phyloP scores from a whole-genome alignment of 1,140 invertebrate species.

The Panagrolaimus sp. region DNA sequence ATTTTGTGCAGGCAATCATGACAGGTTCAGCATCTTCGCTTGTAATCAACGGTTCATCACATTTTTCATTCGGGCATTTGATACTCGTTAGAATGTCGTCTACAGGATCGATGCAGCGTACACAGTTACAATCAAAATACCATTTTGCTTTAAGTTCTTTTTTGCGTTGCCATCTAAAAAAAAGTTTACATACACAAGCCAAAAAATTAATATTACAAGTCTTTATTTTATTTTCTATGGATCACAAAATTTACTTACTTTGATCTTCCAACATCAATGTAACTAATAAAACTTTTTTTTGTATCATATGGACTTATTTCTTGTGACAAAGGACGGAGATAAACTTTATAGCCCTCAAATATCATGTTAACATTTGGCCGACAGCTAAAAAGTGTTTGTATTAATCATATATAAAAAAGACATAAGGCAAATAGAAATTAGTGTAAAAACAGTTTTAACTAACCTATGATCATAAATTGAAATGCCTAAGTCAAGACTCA shows the following conservation, averaged over 20 bases:
- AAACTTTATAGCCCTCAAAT: slow-evolving; percentile 48
- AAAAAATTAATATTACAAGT: too few relatives aligned
- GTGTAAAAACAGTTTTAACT: too few relatives aligned
- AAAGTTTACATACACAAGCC: too few relatives aligned
- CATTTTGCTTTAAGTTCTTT: slow-evolving; percentile 46
- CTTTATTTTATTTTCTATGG: too few relatives aligned
- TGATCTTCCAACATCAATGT: slow-evolving; percentile 50
- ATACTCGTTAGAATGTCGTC: slow-evolving; percentile 53
- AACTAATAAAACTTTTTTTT: slow-evolving; percentile 39
- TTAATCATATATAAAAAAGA: too few relatives aligned
- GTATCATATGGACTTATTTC: slow-evolving; percentile 36
- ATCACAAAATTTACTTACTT: too few relatives aligned
- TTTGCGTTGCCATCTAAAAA: slow-evolving; percentile 34
- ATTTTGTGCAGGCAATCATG: slow-evolving; percentile 21
- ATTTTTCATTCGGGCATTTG: slow-evolving; percentile 35
- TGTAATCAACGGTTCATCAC: slow-evolving; percentile 43
- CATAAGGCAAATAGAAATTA: too few relatives aligned
- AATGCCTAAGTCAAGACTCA: slow-evolving; percentile 49
- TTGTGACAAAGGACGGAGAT: slow-evolving; percentile 42
- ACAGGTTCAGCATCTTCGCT: slow-evolving; percentile 22
- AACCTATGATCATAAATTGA: slow-evolving; percentile 45
- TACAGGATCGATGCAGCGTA: slow-evolving; percentile 40
- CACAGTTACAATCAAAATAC: slow-evolving; percentile 56
- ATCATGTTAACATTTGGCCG: slow-evolving; percentile 50
- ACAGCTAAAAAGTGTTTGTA: too few relatives aligned